Evolutionary conservation across 2,797 vertebrate genomes (phyloP), one percentile per base, ranked within the genome.

Genomic region (Channa striata): DNA sequence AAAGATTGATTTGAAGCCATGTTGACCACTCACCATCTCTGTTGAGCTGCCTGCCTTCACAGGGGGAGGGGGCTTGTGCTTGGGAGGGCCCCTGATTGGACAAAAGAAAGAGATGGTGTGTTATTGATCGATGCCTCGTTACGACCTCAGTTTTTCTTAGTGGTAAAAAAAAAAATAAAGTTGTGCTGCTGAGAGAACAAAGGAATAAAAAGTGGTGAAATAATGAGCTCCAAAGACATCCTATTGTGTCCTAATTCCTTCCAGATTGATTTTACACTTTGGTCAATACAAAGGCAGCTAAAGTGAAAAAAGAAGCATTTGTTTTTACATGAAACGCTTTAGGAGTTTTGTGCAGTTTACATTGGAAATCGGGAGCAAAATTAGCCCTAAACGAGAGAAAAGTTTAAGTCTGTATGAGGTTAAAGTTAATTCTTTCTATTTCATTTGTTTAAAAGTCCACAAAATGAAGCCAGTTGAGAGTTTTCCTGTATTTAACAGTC

Each of bases 1-100:
- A 62, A 72, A 79, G 83, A 83, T 79, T 71, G 79, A 87, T 78
- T 57, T 19, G 70, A 66, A 58, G 64, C 61, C 51, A 14, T 4
- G 66, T 50, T 6, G 8, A 47, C 52, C 71, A 89, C 94, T 94
- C 89, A 95, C 93, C 94, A 93, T 92, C 84, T 94, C 93, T 1
- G 90, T 93, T 0, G 92, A 93, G 87, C 88, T 91, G 81, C 85
- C 83, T 0, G 82, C 74, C 89, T 92, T 94, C 68, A 90, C 77
- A 0, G 93, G 94, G 49, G 94, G 92, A 62, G 93, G 93, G 21
- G 94, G 92, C 81, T 94, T 94, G 90, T 94, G 92, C 74, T 94
- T 94, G 42, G 94, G 94, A 6, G 93, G 93, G 1, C 87, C 92
- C 21, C 94, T 95, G 88, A 81, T 85, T 72, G 85, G 83, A 86